phyloP scores from a whole-genome alignment of 2,797 vertebrate species.

The Hydrophis major region DNA sequence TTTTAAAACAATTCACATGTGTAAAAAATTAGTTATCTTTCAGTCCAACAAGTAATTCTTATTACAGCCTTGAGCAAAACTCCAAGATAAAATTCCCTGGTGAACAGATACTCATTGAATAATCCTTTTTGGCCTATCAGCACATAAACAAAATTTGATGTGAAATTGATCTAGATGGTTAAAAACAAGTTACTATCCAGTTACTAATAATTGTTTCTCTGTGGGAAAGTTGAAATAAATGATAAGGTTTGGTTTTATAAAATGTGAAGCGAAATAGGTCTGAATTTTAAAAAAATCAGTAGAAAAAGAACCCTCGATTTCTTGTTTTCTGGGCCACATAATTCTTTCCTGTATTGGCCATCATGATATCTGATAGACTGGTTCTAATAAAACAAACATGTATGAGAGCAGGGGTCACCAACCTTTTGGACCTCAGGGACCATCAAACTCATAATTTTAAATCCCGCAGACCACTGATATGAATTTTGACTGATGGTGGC shows the following conservation, averaged over 20 bases:
- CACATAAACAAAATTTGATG: conserved; percentile 16
- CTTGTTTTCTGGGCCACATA: not conserved
- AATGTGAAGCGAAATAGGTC: not conserved
- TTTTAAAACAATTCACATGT: not conserved
- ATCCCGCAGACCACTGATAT: too few relatives aligned
- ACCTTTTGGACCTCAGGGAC: too few relatives aligned
- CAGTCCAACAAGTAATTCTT: not conserved
- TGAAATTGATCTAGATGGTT: conserved; percentile 15
- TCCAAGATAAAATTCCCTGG: conserved; percentile 25
- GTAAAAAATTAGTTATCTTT: not conserved
- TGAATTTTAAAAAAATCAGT: not conserved
- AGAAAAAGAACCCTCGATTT: not conserved
- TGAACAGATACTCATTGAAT: conserved; percentile 23
- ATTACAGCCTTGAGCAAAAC: not conserved
- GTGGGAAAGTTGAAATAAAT: not conserved
- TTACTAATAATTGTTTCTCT: not conserved
- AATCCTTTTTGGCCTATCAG: not conserved
- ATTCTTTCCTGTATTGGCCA: not conserved
- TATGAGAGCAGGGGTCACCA: too few relatives aligned
- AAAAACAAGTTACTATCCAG: not conserved
- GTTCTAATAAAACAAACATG: not conserved
- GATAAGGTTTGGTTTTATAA: not conserved
- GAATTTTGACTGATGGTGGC: too few relatives aligned
- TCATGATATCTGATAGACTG: not conserved
- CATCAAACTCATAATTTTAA: too few relatives aligned